Conservation (phyloP, 2,888 invertebrate species). For the Gari tellinella region DNA sequence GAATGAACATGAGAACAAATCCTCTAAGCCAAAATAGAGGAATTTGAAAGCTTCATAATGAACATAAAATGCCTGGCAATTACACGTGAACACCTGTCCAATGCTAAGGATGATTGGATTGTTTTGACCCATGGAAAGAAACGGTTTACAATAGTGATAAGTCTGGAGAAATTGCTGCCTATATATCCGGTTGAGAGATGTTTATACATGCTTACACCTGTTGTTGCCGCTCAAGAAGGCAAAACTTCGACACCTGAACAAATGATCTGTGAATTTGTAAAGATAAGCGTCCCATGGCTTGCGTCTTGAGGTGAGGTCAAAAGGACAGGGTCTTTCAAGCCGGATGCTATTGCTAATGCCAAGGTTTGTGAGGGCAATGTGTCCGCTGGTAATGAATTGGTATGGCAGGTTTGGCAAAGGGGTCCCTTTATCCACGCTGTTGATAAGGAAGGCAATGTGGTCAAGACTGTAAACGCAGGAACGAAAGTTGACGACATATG, state of each 20-base stretch:
- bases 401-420: conserved; percentile 61
- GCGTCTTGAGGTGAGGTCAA: conserved; percentile 59
- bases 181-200: too few species aligned
- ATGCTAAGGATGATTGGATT: conserved; percentile 29
- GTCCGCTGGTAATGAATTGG: conserved; percentile 40
- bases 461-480: conserved; percentile 41
- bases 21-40: conserved; percentile 39
- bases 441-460: conserved; percentile 50
- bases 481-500: conserved; percentile 59
- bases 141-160: too few species aligned
- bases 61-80: conserved; percentile 31
- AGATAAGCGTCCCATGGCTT: conserved; percentile 44
- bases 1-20: conserved; percentile 39
- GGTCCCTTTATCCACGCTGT: conserved; percentile 50
- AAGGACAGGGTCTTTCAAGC: conserved; percentile 47
- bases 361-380: conserved; percentile 60
- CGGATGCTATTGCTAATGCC: conserved; percentile 50
- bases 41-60: conserved; percentile 43
- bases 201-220: conserved; percentile 41
- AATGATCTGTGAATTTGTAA: conserved; percentile 38
- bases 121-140: conserved; percentile 23
- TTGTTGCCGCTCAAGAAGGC: conserved; percentile 15
- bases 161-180: conserved; percentile 17
- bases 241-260: conserved; percentile 33
- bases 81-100: conserved; percentile 28